phyloP scores from a whole-genome alignment of 2,888 invertebrate genomes.

The Oscheius myriophilus region DNA sequence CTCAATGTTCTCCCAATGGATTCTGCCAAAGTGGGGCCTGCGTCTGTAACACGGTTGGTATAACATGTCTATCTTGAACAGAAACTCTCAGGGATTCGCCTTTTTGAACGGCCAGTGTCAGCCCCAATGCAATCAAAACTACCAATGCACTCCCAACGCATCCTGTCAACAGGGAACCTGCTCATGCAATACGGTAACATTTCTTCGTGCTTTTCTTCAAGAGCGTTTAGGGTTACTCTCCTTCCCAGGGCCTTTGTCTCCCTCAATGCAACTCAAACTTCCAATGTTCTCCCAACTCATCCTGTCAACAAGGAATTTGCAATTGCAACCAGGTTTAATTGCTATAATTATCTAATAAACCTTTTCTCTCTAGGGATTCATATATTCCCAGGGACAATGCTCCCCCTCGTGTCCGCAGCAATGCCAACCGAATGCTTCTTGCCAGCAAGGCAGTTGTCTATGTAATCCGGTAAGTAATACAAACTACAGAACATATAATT shows the following conservation, averaged over 20 bases:
- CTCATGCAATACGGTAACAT: conserved; percentile 13
- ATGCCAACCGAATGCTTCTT: conserved; percentile 17
- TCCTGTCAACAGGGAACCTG: conserved; percentile 23
- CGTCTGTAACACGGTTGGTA: conserved; percentile 18
- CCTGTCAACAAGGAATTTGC: conserved; percentile 21
- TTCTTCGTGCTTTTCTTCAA: background rate
- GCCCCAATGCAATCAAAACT: conserved; percentile 16
- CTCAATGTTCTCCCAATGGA: conserved; percentile 29
- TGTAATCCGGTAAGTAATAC: conserved; percentile 7
- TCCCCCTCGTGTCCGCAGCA: conserved; percentile 1
- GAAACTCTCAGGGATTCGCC: conserved; percentile 14
- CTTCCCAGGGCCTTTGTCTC: conserved; percentile 21
- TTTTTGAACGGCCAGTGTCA: conserved; percentile 13
- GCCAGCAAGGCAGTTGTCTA: conserved; percentile 18
- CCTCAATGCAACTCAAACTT: conserved; percentile 12
- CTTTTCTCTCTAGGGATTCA: conserved; percentile 1
- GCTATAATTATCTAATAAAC: too few relatives aligned
- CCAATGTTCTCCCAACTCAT: conserved; percentile 20
- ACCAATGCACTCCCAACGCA: conserved; percentile 17
- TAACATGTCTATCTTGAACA: background rate
- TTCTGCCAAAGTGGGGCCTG: conserved; percentile 32
- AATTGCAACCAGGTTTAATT: conserved; percentile 22
- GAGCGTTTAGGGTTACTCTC: conserved; percentile 3
- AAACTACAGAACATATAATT: too few relatives aligned
- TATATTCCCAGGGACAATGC: background rate